These are phyloP conservation scores for Myotis davidii DNA, from an alignment of 2,113 vertebrate genomes.

Conservation along the genomic window DNA sequence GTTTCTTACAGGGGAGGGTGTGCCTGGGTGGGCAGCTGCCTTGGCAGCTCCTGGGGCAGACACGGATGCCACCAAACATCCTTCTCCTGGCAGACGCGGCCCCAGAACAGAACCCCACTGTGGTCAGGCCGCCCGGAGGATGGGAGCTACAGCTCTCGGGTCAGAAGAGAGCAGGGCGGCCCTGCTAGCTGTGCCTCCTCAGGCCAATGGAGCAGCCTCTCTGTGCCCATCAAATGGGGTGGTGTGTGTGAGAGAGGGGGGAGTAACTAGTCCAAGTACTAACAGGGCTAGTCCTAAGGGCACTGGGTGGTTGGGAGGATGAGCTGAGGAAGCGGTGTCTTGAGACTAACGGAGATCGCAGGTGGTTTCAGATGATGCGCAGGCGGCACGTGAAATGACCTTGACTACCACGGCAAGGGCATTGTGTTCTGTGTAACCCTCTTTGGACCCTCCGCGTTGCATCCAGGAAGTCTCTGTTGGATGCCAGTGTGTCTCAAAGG, in stretches of 20 bases:
- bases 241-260: too few relatives aligned
- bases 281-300: background rate
- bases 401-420: background rate
- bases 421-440: background rate
- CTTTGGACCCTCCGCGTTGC: background rate
- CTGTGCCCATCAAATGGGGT: background rate
- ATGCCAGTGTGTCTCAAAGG: too few relatives aligned
- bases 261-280: background rate
- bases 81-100: background rate
- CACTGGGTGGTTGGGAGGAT: background rate
- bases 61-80: accelerated
- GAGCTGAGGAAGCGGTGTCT: background rate
- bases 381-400: background rate
- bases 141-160: too few relatives aligned
- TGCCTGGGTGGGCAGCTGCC: background rate
- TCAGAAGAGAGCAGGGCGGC: too few relatives aligned
- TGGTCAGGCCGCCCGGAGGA: background rate
- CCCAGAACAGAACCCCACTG: accelerated
- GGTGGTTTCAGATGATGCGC: background rate
- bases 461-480: background rate
- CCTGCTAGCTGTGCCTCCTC: too few relatives aligned
- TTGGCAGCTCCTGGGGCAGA: too few relatives aligned
- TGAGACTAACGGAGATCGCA: background rate
- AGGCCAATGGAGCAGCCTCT: background rate
- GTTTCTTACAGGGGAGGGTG: accelerated